Conservation (phyloP, 2,797 vertebrate species). For the Lithobates pipiens region DNA sequence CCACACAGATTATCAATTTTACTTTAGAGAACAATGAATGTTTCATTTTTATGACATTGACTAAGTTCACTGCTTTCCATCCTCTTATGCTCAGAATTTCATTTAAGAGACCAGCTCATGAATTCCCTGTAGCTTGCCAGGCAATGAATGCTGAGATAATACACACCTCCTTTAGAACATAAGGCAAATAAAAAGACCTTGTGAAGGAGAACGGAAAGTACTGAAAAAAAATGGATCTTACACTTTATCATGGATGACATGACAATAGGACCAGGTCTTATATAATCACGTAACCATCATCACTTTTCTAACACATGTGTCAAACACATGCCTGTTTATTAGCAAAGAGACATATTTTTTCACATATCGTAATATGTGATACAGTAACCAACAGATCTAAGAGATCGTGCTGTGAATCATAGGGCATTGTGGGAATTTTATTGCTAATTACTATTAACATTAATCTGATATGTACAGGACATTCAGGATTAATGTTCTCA, state of each 20-base stretch:
- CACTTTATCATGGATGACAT: constrained; percentile 5
- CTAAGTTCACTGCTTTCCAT: constrained; percentile 65
- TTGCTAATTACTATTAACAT: constrained; percentile 25
- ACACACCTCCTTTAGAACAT: constrained; percentile 44
- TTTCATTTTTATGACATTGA: constrained; percentile 85
- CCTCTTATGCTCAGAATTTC: constrained; percentile 41
- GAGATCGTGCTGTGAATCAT: background rate
- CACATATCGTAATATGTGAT: background rate
- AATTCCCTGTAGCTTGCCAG: constrained; percentile 53
- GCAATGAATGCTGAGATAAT: constrained; percentile 41
- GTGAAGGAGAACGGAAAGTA: constrained; percentile 43
- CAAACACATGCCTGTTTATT: background rate
- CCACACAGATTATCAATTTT: constrained; percentile 86
- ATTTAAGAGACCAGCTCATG: constrained; percentile 43
- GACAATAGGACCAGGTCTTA: background rate
- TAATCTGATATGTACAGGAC: background rate
- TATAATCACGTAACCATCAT: background rate
- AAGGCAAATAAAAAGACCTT: constrained; percentile 53
- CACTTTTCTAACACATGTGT: background rate
- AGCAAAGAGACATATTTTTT: background rate
- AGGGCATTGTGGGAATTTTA: background rate
- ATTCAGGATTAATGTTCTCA: background rate
- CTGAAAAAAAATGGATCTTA: constrained; percentile 16
- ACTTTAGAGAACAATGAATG: constrained; percentile 84
- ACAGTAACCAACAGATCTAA: background rate